Conservation (phyloP, 1,140 invertebrate genomes). For the Amyelois transitella region DNA sequence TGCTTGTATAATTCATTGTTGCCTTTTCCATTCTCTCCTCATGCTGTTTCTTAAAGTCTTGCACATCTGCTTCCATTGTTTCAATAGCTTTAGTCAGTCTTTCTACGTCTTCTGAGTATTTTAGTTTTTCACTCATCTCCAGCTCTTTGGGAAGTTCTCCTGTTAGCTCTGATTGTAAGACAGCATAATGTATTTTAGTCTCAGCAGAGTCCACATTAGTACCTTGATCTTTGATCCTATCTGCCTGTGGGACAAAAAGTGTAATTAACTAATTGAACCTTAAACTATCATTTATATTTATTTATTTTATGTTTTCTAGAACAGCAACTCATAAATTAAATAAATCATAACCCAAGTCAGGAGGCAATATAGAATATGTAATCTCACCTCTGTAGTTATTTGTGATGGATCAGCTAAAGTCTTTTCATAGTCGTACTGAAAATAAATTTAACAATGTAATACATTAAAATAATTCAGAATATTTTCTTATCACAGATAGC, state of each 20-base stretch:
- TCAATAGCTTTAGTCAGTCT: slow-evolving; percentile 75
- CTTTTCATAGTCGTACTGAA: slow-evolving; percentile 68
- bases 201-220: slow-evolving; percentile 30
- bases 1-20: slow-evolving; percentile 47
- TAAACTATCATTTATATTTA: no score
- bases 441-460: slow-evolving; percentile 15
- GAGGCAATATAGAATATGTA: background rate
- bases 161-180: slow-evolving; percentile 63
- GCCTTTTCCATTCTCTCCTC: slow-evolving; percentile 59
- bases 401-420: slow-evolving; percentile 59
- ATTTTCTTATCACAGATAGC: no score
- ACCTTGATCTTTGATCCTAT: slow-evolving; percentile 33
- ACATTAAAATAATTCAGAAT: no score
- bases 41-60: slow-evolving; percentile 65
- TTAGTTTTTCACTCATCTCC: slow-evolving; percentile 55
- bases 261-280: no score
- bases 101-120: slow-evolving; percentile 70
- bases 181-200: slow-evolving; percentile 61
- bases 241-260: slow-evolving; percentile 33
- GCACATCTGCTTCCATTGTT: slow-evolving; percentile 73
- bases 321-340: no score
- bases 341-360: background rate
- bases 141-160: slow-evolving; percentile 60
- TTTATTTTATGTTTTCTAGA: no score
- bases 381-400: slow-evolving; percentile 56